phyloP scores from a whole-genome alignment of 1,140 invertebrate genomes.

The Bombus turneri region DNA sequence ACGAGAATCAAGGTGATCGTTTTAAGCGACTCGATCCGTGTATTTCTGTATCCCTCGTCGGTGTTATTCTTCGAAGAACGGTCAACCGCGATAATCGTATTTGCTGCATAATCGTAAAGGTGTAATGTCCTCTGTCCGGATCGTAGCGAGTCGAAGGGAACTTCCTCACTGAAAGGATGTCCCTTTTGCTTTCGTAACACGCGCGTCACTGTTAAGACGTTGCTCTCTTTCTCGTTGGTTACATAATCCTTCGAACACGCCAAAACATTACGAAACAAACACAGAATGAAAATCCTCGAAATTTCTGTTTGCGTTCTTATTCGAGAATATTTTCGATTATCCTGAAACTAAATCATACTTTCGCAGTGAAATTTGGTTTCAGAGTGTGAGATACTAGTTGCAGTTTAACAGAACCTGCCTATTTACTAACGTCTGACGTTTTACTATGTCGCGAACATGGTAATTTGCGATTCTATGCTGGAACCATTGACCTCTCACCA shows the following conservation, averaged over 20 bases:
- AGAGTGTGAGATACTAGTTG: rapidly evolving
- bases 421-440: neutral
- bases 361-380: neutral
- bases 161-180: neutral
- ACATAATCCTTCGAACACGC: neutral
- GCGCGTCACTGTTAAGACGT: slow-evolving; percentile 13
- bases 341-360: neutral
- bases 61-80: slow-evolving; percentile 21
- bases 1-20: slow-evolving; percentile 13
- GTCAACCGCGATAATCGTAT: slow-evolving; percentile 41
- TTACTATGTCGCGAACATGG: no score
- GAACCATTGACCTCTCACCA: neutral
- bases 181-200: slow-evolving; percentile 4
- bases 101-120: slow-evolving; percentile 22
- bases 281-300: no score
- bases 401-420: neutral
- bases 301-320: neutral
- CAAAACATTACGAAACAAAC: neutral
- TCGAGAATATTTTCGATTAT: neutral
- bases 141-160: neutral
- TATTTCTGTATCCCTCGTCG: slow-evolving; percentile 3
- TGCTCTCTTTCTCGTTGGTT: neutral
- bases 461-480: neutral
- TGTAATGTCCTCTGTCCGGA: slow-evolving; percentile 2
- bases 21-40: neutral